Conservation (phyloP, 2,113 vertebrate genomes). For the Entomyzon cyanotis region DNA sequence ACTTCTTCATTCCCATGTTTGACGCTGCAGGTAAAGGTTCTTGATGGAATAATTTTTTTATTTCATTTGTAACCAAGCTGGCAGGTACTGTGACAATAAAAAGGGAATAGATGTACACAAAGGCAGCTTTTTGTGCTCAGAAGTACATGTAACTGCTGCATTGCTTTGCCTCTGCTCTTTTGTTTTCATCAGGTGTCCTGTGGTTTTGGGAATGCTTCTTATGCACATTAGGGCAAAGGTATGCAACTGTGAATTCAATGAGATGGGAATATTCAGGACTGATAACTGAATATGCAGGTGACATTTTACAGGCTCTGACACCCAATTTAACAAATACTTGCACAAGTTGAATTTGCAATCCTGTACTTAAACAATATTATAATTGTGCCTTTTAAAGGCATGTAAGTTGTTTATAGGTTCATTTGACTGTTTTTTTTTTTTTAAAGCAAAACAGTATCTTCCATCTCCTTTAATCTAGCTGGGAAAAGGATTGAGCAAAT, state of each 20-base stretch:
- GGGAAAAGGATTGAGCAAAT: not conserved
- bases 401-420: not conserved
- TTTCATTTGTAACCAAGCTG: not conserved
- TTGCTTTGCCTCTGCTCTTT: not conserved
- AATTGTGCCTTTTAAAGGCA: constrained; percentile 16
- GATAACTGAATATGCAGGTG: constrained; percentile 18
- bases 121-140: not conserved
- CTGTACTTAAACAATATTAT: not conserved
- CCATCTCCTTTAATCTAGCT: not conserved
- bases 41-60: not conserved
- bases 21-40: not conserved
- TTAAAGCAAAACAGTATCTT: not conserved
- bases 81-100: not conserved
- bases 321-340: constrained; percentile 8
- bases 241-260: not conserved
- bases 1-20: not conserved
- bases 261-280: not conserved
- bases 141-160: not conserved
- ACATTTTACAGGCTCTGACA: constrained; percentile 9
- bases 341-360: not conserved
- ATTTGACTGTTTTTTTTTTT: not conserved
- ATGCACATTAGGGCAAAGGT: not conserved
- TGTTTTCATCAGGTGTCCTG: not conserved
- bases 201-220: not conserved
- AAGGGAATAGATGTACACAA: not conserved